These are phyloP conservation scores for Hanleya hanleyi DNA, from an alignment of 2,888 invertebrate species.

Conservation along the genomic window DNA sequence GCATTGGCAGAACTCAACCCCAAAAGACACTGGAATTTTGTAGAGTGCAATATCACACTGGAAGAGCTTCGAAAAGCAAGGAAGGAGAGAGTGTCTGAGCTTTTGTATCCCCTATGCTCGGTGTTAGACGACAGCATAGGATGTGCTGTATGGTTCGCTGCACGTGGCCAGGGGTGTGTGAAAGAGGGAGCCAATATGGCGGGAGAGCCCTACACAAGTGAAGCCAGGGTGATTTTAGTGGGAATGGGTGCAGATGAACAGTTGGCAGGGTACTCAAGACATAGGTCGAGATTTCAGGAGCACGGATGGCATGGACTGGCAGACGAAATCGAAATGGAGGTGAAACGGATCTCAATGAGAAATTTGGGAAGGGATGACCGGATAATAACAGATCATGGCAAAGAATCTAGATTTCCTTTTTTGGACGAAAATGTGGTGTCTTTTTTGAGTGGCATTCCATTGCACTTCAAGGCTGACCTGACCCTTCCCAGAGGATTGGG, in stretches of 20 bases:
- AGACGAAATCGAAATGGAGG: slow-evolving; percentile 83
- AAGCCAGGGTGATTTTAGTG: slow-evolving; percentile 82
- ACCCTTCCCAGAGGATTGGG: slow-evolving; percentile 82
- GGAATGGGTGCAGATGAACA: slow-evolving; percentile 99
- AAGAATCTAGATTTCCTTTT: slow-evolving; percentile 81
- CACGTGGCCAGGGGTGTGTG: slow-evolving; percentile 79
- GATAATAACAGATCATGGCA: slow-evolving; percentile 90
- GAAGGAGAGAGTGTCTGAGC: slow-evolving; percentile 70
- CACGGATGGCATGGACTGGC: slow-evolving; percentile 76
- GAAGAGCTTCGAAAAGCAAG: slow-evolving; percentile 78
- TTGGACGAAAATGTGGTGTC: slow-evolving; percentile 78
- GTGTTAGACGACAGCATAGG: slow-evolving; percentile 97
- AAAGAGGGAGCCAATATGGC: slow-evolving; percentile 40
- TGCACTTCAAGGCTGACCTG: slow-evolving; percentile 73
- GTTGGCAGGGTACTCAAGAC: slow-evolving; percentile 94
- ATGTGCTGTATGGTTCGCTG: slow-evolving; percentile 94
- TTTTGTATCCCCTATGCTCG: slow-evolving; percentile 89
- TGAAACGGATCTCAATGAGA: slow-evolving; percentile 88
- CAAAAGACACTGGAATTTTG: slow-evolving; percentile 86
- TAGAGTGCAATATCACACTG: slow-evolving; percentile 84
- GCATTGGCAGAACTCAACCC: slow-evolving; percentile 84
- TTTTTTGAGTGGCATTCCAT: slow-evolving; percentile 75
- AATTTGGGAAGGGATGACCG: slow-evolving; percentile 96
- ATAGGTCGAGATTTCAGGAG: slow-evolving; percentile 80
- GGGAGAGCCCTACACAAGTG: slow-evolving; percentile 50